These are phyloP conservation scores for Spea multiplicata DNA, from an alignment of 2,113 vertebrate genomes.

Conservation along the genomic window DNA sequence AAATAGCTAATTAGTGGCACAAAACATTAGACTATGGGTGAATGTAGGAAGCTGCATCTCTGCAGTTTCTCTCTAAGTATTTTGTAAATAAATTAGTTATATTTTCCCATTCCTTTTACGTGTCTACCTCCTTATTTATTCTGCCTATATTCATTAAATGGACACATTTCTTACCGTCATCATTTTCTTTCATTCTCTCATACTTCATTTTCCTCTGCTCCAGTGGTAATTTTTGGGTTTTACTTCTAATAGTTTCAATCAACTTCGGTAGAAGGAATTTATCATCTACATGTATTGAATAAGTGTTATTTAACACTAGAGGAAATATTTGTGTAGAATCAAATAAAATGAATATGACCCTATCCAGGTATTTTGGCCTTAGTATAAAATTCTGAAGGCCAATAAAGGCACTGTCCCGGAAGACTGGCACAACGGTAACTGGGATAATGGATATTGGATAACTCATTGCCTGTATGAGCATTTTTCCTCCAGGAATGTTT, in stretches of 20 bases:
- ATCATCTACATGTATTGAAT: slow-evolving; percentile 9
- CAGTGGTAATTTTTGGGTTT: background rate
- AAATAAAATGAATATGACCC: slow-evolving; percentile 41
- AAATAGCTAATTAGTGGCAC: no score
- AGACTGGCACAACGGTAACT: slow-evolving; percentile 35
- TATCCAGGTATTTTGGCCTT: slow-evolving; percentile 7
- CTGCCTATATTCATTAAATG: no score
- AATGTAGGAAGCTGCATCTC: no score
- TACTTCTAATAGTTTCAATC: background rate
- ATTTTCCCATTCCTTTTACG: no score
- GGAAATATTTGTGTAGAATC: background rate
- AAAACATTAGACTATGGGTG: no score
- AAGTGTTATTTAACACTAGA: slow-evolving; percentile 9
- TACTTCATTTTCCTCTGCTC: background rate
- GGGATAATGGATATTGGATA: slow-evolving; percentile 41
- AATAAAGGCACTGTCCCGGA: slow-evolving; percentile 3
- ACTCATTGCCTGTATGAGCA: slow-evolving; percentile 12
- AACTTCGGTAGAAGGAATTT: slow-evolving; percentile 16
- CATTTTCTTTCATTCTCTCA: background rate
- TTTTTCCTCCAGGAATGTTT: slow-evolving; percentile 31
- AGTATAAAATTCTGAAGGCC: slow-evolving; percentile 3
- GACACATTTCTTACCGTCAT: background rate
- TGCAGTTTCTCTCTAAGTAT: no score
- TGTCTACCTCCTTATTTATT: no score
- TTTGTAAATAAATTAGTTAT: no score